Evolutionary conservation across 2,888 invertebrate species (phyloP).

Genomic region (Pammene aurita): DNA sequence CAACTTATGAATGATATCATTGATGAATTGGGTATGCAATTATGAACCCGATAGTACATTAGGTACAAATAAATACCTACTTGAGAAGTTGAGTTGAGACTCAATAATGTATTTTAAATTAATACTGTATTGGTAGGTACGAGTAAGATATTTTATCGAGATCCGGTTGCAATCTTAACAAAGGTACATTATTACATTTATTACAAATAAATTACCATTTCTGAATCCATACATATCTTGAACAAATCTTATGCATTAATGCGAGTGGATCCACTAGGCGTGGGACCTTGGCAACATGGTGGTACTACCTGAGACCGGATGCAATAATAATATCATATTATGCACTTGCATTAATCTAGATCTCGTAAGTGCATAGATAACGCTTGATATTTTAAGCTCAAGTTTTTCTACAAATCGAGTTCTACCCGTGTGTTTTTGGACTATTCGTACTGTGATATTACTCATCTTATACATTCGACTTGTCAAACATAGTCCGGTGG

Average conservation of each 20-base stretch:
- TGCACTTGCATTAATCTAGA: background rate
- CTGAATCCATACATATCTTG: background rate
- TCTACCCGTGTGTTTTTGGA: too few species aligned
- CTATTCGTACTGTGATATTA: too few species aligned
- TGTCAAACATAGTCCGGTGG: too few species aligned
- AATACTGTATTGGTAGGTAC: background rate
- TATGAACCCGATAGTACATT: too few species aligned
- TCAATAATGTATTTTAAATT: too few species aligned
- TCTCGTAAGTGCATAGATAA: background rate
- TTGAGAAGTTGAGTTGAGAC: too few species aligned
- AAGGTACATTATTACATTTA: background rate
- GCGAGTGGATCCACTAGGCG: background rate
- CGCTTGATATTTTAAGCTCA: too few species aligned
- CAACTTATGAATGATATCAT: too few species aligned
- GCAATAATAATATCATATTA: background rate
- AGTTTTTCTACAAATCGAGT: too few species aligned
- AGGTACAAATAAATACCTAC: too few species aligned
- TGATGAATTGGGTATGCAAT: too few species aligned
- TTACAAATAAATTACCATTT: constrained; percentile 17
- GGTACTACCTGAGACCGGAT: background rate
- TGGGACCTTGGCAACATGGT: background rate
- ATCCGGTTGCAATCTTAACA: background rate
- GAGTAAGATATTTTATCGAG: background rate
- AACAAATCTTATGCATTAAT: constrained; percentile 9
- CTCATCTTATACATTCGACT: too few species aligned